Percentiles rank a stretch among this genome's conserved stretches.
Evolutionary conservation across 2,888 invertebrate genomes (phyloP).

Genomic region (Agriotes lineatus): DNA sequence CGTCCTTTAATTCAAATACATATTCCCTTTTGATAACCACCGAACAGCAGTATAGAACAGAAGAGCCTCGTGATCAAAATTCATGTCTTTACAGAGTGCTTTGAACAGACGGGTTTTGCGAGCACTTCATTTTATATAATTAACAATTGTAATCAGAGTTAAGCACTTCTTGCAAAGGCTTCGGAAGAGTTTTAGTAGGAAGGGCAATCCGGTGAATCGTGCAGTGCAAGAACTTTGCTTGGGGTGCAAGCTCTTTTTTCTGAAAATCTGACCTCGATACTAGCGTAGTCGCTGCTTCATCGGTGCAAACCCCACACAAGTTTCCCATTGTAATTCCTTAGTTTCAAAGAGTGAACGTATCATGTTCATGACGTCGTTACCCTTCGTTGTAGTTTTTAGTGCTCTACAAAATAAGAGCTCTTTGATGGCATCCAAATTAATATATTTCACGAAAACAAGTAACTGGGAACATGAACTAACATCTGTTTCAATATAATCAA

Average conservation of each 20-base stretch:
- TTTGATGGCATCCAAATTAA: no score
- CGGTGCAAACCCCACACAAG: neutral
- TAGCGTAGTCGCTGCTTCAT: neutral
- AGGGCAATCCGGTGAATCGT: neutral
- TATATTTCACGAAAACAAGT: no score
- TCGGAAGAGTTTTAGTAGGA: neutral
- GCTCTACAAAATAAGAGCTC: neutral
- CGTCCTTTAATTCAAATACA: neutral
- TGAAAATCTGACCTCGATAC: no score
- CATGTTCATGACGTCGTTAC: neutral
- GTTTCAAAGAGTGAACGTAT: neutral
- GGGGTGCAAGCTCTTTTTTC: neutral
- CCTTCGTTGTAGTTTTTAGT: neutral
- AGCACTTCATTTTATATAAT: conserved; percentile 20
- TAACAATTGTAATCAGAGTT: neutral
- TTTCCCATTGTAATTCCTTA: neutral
- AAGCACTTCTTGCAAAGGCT: neutral
- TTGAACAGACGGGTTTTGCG: conserved; percentile 28
- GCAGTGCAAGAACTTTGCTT: neutral
- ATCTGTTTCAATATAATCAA: no score
- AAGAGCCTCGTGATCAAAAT: conserved; percentile 41
- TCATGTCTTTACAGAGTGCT: no score
- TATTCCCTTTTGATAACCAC: conserved; percentile 44
- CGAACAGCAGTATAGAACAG: no score
- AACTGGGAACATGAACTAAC: no score